These are phyloP conservation scores for Drosophila burlai DNA, from an alignment of 1,140 invertebrate genomes.

Conservation along the genomic window DNA sequence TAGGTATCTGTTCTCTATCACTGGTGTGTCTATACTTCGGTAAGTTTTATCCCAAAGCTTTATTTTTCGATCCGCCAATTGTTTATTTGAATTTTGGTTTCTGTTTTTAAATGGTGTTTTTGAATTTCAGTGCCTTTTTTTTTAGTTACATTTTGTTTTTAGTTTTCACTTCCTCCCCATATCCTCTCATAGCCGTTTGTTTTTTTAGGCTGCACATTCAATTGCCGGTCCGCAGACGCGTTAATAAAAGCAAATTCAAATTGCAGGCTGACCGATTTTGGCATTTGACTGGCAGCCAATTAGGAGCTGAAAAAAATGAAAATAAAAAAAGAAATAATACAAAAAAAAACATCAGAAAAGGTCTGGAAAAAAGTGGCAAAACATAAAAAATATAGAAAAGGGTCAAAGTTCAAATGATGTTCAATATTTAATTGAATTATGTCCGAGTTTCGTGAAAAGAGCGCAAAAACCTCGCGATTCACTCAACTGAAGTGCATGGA, in stretches of 20 bases:
- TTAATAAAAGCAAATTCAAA: constrained; percentile 57
- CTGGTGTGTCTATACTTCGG: neutral
- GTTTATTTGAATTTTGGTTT: constrained; percentile 33
- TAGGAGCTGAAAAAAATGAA: constrained; percentile 21
- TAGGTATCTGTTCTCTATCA: neutral
- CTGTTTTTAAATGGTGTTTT: neutral
- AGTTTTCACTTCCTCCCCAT: neutral
- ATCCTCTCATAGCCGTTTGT: neutral
- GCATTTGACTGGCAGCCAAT: constrained; percentile 71
- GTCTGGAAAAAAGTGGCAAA: constrained; percentile 5
- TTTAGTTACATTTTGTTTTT: constrained; percentile 3
- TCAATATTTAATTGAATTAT: constrained; percentile 60
- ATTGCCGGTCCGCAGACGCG: constrained; percentile 37
- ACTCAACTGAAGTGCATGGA: constrained; percentile 31
- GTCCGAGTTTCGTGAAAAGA: constrained; percentile 6
- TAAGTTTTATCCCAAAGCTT: neutral
- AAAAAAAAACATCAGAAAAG: neutral
- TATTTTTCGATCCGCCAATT: constrained; percentile 12
- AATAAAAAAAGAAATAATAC: constrained; percentile 20
- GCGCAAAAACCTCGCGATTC: neutral
- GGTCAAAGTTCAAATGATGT: constrained; percentile 46
- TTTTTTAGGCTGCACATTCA: constrained; percentile 38
- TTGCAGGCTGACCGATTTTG: constrained; percentile 51
- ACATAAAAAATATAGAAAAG: constrained; percentile 10
- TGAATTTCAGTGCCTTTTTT: neutral